Conservation (phyloP, 35 echinoderm and acorn worm genomes). For the Acanthaster planci region DNA sequence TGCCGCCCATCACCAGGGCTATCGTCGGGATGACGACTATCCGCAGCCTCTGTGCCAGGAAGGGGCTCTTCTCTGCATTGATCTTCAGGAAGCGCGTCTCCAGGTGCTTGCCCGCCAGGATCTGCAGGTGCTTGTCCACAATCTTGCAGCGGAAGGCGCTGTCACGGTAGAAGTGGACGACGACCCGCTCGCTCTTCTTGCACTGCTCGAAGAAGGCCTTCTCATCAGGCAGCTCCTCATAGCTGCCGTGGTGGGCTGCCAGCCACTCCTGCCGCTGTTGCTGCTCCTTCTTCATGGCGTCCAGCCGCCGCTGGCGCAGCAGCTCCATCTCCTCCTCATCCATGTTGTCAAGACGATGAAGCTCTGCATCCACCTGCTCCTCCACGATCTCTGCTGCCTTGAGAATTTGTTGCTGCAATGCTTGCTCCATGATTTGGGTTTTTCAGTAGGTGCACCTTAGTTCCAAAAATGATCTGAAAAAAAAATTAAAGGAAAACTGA, state of each 20-base stretch:
- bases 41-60: slow-evolving; percentile 79
- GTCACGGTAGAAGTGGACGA: slow-evolving; percentile 93
- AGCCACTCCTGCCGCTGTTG: slow-evolving; percentile 78
- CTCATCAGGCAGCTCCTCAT: slow-evolving; percentile 87
- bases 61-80: slow-evolving; percentile 91
- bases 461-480: too few species aligned
- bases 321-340: slow-evolving; percentile 91
- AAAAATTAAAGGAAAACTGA: too few species aligned
- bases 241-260: slow-evolving; percentile 62
- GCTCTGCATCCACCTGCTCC: slow-evolving; percentile 89
- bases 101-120: slow-evolving; percentile 81
- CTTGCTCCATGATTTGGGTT: slow-evolving; percentile 42
- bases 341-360: slow-evolving; percentile 81
- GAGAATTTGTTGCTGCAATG: slow-evolving; percentile 74
- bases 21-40: slow-evolving; percentile 87
- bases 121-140: slow-evolving; percentile 81
- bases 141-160: slow-evolving; percentile 92
- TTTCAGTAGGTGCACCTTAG: too few species aligned
- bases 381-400: slow-evolving; percentile 87
- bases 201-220: slow-evolving; percentile 95
- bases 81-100: slow-evolving; percentile 97
- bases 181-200: slow-evolving; percentile 89
- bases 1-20: slow-evolving; percentile 80
- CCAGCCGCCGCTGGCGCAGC: slow-evolving; percentile 67
- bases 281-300: slow-evolving; percentile 69